These are phyloP conservation scores for Busseola fusca DNA, from an alignment of 2,888 invertebrate species.

Conservation along the genomic window DNA sequence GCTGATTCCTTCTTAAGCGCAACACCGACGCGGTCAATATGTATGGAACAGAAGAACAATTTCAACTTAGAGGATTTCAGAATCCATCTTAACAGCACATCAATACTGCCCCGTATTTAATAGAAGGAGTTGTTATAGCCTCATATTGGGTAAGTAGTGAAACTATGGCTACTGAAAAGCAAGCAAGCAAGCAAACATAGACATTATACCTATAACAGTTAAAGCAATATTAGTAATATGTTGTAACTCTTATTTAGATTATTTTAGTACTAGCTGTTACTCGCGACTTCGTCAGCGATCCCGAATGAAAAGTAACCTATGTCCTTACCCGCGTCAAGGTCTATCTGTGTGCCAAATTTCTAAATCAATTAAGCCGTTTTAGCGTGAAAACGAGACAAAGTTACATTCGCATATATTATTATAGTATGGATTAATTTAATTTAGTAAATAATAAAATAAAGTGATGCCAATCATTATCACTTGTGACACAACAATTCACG, in stretches of 20 bases:
- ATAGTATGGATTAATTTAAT: no score
- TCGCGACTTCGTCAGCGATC: no score
- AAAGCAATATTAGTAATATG: background rate
- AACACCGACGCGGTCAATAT: background rate
- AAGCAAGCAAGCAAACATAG: background rate
- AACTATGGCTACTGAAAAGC: background rate
- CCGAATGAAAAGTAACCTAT: no score
- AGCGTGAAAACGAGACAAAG: no score
- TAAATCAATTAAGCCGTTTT: no score
- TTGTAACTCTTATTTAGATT: no score
- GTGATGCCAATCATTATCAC: background rate
- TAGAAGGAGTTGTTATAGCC: background rate
- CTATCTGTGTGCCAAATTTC: no score
- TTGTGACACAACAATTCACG: background rate
- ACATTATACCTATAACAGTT: no score
- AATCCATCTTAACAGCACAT: background rate
- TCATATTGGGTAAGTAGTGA: background rate
- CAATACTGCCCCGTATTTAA: constrained; percentile 9
- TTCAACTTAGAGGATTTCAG: background rate
- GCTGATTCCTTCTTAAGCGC: background rate
- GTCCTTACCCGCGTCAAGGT: no score
- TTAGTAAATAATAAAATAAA: background rate
- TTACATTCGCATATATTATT: no score
- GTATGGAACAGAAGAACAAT: background rate
- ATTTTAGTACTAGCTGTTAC: no score